A percentile compares a stretch with the other conserved stretches of the same genome.
phyloP scores from a whole-genome alignment of 2,797 vertebrate genomes.

The Gadopsis marmoratus region DNA sequence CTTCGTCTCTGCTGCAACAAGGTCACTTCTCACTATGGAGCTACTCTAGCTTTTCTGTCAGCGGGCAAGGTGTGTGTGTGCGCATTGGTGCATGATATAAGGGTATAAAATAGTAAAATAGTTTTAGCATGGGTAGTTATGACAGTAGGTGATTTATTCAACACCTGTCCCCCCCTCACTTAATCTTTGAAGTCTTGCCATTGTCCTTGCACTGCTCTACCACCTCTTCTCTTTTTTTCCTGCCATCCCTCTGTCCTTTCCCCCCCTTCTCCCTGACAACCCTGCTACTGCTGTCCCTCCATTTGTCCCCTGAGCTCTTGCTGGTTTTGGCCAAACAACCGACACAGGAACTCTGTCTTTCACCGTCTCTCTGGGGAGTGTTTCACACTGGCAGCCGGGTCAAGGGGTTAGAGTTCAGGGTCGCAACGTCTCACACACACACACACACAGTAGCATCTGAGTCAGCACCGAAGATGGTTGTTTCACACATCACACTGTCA shows the following conservation, averaged over 20 bases:
- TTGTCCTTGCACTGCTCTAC: slow-evolving; percentile 56
- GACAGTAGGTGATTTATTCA: slow-evolving; percentile 64
- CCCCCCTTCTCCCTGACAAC: not conserved
- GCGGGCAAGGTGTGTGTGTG: not conserved
- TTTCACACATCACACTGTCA: slow-evolving; percentile 48
- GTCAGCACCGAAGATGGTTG: slow-evolving; percentile 68
- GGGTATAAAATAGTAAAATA: slow-evolving; percentile 30
- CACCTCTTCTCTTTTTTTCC: slow-evolving; percentile 10
- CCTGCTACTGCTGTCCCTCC: slow-evolving; percentile 13
- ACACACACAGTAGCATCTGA: slow-evolving; percentile 53
- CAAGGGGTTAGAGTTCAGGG: slow-evolving; percentile 81
- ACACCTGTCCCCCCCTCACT: slow-evolving; percentile 39
- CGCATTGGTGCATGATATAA: slow-evolving; percentile 5
- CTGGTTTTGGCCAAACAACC: slow-evolving; percentile 61
- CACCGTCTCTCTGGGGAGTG: slow-evolving; percentile 64
- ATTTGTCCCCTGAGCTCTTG: slow-evolving; percentile 57
- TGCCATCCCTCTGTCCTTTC: not conserved
- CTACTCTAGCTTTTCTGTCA: slow-evolving; percentile 57
- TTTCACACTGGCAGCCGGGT: slow-evolving; percentile 76
- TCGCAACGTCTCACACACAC: slow-evolving; percentile 66
- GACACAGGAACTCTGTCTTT: slow-evolving; percentile 66
- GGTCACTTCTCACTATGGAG: slow-evolving; percentile 67
- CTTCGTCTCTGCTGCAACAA: slow-evolving; percentile 53
- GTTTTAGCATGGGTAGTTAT: slow-evolving; percentile 24
- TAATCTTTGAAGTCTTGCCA: slow-evolving; percentile 68